phyloP scores from a whole-genome alignment of 2,113 vertebrate species.

The Anthoscopus minutus region DNA sequence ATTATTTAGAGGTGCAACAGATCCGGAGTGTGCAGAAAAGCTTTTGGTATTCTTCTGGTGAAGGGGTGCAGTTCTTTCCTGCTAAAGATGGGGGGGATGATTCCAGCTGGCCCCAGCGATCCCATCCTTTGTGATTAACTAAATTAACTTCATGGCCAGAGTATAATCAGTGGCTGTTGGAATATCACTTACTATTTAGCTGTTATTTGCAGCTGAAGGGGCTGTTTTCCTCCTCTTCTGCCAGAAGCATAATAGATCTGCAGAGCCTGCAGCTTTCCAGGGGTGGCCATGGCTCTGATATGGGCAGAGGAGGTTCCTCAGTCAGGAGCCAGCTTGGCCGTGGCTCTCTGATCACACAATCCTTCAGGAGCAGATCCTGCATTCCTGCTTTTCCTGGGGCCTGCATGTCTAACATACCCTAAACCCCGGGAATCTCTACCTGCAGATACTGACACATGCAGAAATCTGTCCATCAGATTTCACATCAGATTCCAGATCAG shows the following conservation, averaged over 20 bases:
- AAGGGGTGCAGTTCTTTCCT: not conserved
- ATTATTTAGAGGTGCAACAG: not conserved
- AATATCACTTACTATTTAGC: not conserved
- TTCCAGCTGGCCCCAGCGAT: not conserved
- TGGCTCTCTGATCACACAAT: not conserved
- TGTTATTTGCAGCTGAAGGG: not conserved
- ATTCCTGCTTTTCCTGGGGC: not conserved
- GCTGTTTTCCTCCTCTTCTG: not conserved
- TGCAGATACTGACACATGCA: not conserved
- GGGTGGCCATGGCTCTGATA: rapidly evolving
- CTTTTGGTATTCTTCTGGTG: not conserved
- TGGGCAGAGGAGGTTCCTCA: not conserved
- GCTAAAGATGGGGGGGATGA: not conserved
- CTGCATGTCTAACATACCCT: not conserved
- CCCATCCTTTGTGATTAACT: not conserved
- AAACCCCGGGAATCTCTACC: rapidly evolving
- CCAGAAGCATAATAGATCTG: not conserved
- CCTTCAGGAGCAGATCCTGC: not conserved
- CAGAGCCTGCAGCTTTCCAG: not conserved
- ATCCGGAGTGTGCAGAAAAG: not conserved
- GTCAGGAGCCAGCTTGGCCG: not conserved
- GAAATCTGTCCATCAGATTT: not conserved
- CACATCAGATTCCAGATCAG: not conserved
- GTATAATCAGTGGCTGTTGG: not conserved
- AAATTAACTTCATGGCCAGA: not conserved